Percentiles rank a stretch among this genome's conserved stretches.
Evolutionary conservation across 2,797 vertebrate species (phyloP).

Genomic region (Bovichtus diacanthus): DNA sequence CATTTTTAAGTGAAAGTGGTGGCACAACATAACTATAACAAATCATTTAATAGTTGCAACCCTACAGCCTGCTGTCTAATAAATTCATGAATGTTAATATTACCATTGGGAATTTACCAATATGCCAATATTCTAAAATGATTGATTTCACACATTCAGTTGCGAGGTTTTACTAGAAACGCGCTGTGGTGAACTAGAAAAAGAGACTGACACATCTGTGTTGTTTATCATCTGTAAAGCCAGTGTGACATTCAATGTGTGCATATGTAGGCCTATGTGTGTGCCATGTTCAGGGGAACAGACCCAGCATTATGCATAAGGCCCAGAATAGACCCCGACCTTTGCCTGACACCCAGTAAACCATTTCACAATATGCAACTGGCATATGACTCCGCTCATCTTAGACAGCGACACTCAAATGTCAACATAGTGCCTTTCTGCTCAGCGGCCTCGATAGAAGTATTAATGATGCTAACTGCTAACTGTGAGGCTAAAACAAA

Average conservation of each 20-base stretch:
- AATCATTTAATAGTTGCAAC: background rate
- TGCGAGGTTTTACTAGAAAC: background rate
- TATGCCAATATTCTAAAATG: background rate
- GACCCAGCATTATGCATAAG: conserved; percentile 55
- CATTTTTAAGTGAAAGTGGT: too few relatives aligned
- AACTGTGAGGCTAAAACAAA: conserved; percentile 21
- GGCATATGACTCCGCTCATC: conserved; percentile 61
- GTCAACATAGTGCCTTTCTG: conserved; percentile 40
- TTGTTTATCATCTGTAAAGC: conserved; percentile 37
- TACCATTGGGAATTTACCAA: background rate
- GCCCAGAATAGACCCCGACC: conserved; percentile 75
- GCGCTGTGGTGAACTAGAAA: background rate
- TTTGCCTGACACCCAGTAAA: conserved; percentile 72
- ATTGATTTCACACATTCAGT: conserved; percentile 1
- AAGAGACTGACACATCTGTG: conserved; percentile 19
- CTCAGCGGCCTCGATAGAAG: conserved; percentile 2
- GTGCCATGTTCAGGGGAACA: conserved; percentile 39
- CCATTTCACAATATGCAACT: conserved; percentile 70
- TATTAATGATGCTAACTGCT: conserved; percentile 13
- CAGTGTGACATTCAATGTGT: conserved; percentile 38
- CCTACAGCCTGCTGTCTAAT: background rate
- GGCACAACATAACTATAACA: too few relatives aligned
- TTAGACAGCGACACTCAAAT: conserved; percentile 52
- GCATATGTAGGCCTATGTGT: conserved; percentile 33
- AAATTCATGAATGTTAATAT: background rate